Base-by-base conservation (phyloP, 2,888 invertebrate species). In the Seladonia tumulorum region DNA sequence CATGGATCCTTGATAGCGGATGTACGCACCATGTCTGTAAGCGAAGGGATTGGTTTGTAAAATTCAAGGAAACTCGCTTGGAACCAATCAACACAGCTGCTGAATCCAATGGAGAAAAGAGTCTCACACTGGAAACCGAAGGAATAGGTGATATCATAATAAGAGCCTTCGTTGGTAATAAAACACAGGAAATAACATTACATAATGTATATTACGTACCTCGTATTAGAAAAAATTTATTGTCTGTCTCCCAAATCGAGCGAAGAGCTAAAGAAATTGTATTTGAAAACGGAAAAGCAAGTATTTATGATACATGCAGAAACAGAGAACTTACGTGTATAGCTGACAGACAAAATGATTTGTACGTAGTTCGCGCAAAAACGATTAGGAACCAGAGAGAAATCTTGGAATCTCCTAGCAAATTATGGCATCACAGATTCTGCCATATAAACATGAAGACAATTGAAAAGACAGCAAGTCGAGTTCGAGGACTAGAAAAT, bases 11-110 rank as follows among this genome's bases (percentile, higher is more conserved):
- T 22, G 75, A 80, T 39, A 80, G 80, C 18, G 75, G 74, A 14
- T 74, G 74, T 45, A 80, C 75, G 18, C 80, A 80, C 53, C 80
- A 80, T 63, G 68, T 75, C 12, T 80, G 80, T 60, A 80, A 73
- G 12, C 60, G 25, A 42, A 72, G 60, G 63, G 47, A 73, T 60
- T 79, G 79, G 79, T 79, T 79, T 22, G 10, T 22, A 49, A 73
- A 25, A 4, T 63, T 79, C 22, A 25, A 39, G 22, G 66, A 79
- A 18, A 66, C n/a, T 29, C 47, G n/a, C n/a, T 14, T 29, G 25
- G 77, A 49, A 70, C 49, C 70, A 29, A 78, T 78, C 53, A 78
- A 78, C 16, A 78, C 78, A 10, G 78, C 78, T 29, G 71, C 78
- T 10, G 78, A 78, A 29, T 35, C 53, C 10, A 35, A 29, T 10